These are phyloP conservation scores for Drosophila ficusphila DNA, from an alignment of 1,140 invertebrate genomes.

Conservation along the genomic window DNA sequence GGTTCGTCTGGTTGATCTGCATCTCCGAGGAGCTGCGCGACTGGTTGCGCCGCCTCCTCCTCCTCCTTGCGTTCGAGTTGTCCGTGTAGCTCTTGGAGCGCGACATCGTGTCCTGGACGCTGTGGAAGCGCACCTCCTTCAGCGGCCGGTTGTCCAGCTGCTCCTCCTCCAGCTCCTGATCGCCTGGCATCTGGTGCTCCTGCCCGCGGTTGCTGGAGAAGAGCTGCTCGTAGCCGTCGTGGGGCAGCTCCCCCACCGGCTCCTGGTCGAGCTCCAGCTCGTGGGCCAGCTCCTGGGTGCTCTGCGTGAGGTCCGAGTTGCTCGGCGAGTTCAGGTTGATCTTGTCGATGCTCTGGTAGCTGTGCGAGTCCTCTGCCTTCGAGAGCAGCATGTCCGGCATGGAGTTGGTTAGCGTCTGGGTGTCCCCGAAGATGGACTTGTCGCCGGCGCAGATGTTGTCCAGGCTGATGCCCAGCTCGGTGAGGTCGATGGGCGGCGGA, in stretches of 20 bases:
- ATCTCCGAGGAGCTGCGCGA: slow-evolving; percentile 79
- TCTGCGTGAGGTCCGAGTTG: slow-evolving; percentile 78
- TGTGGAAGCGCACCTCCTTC: slow-evolving; percentile 81
- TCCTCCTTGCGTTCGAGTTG: slow-evolving; percentile 75
- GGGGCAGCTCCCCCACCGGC: slow-evolving; percentile 53
- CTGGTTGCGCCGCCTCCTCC: slow-evolving; percentile 75
- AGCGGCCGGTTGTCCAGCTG: slow-evolving; percentile 65
- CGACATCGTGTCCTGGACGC: slow-evolving; percentile 80
- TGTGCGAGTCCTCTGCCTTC: slow-evolving; percentile 79
- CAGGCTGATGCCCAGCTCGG: slow-evolving; percentile 81
- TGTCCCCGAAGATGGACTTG: slow-evolving; percentile 78
- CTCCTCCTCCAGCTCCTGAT: slow-evolving; percentile 45
- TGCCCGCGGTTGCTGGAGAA: slow-evolving; percentile 48
- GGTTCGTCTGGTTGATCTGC: slow-evolving; percentile 83
- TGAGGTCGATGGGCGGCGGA: slow-evolving; percentile 78
- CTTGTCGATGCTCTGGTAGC: slow-evolving; percentile 83
- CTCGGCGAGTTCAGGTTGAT: slow-evolving; percentile 79
- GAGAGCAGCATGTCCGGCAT: slow-evolving; percentile 80
- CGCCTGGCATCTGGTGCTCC: slow-evolving; percentile 10
- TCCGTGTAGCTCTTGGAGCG: slow-evolving; percentile 83
- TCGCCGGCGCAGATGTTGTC: slow-evolving; percentile 80
- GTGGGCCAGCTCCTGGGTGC: slow-evolving; percentile 78
- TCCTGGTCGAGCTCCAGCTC: slow-evolving; percentile 77
- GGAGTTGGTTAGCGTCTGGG: slow-evolving; percentile 71
- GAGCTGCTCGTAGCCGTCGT: slow-evolving; percentile 74